A percentile compares a stretch with the other conserved stretches of the same genome.
These are phyloP conservation scores for Lineus longissimus DNA, from an alignment of 1,140 invertebrate species.

Conservation along the genomic window DNA sequence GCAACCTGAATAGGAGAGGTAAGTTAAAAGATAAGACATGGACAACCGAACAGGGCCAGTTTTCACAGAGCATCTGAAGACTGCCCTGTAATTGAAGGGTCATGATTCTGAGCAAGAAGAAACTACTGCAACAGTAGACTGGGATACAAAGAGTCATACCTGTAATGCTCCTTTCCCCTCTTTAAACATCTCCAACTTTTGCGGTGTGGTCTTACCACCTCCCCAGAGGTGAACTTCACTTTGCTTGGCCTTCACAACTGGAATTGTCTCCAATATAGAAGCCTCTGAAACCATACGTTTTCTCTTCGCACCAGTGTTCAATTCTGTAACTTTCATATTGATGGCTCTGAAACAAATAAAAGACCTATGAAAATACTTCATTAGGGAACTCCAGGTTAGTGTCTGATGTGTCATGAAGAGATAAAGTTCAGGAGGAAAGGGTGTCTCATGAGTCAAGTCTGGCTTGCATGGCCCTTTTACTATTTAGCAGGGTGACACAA, in stretches of 20 bases:
- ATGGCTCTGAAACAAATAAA: background rate
- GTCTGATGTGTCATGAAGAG: too few relatives aligned
- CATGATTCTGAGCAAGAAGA: too few relatives aligned
- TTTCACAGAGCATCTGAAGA: background rate
- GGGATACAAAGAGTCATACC: too few relatives aligned
- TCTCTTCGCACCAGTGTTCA: background rate
- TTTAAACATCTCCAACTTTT: slow-evolving; percentile 50
- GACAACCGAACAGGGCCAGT: background rate
- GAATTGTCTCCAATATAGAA: background rate
- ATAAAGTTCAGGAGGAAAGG: too few relatives aligned
- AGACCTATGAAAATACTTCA: too few relatives aligned
- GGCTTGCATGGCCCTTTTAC: too few relatives aligned
- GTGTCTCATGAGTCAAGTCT: too few relatives aligned
- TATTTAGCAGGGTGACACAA: too few relatives aligned
- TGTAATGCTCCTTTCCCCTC: slow-evolving; percentile 47
- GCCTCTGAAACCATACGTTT: background rate
- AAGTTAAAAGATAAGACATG: background rate
- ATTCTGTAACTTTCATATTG: background rate
- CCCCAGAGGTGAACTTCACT: slow-evolving; percentile 50
- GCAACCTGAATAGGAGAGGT: slow-evolving; percentile 32
- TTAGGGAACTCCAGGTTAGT: too few relatives aligned
- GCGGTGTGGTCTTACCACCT: slow-evolving; percentile 48
- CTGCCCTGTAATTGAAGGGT: too few relatives aligned
- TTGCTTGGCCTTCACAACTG: background rate
- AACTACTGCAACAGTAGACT: too few relatives aligned